Base-by-base conservation (phyloP, 2,797 vertebrate genomes). In the Sebastes kiyomatsui region DNA sequence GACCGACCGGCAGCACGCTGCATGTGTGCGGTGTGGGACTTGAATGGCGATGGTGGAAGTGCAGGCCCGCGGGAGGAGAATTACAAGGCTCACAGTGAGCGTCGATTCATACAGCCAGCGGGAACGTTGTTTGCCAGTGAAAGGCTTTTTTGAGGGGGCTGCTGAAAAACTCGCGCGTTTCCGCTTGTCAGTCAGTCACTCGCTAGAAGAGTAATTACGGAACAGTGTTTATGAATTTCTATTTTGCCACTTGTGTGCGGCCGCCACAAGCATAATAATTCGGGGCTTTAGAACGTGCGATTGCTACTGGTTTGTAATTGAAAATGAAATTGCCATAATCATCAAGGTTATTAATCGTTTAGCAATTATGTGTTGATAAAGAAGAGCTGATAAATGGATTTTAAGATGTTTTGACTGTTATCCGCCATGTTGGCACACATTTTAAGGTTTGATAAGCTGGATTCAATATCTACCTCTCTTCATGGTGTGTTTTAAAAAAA, bases 81-180 rank as follows among this genome's bases (percentile, higher is more conserved):
- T 71, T 81, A 87, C 85, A 61, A 85, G 82, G 65, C 88, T 85
- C 92, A 83, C 89, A 88, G 90, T 49, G 68, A 91, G 91, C 58
- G 20, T 76, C 49, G 62, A 95, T 94, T 95, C 91, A 94, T 81
- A 27, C 67, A 75, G 75, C 88, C 93, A 94, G 92, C 90, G 13
- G 92, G 93, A 85, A 88, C 49, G 78, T 79, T 93, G 91, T 93
- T 87, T 89, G 79, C 87, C 72, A 22, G 60, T 90, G 77, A 87
- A 86, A 88, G 69, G 72, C 64, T 77, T 67, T 77, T 83, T 75
- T 55, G 20, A 22, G 38, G 54, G 49, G 56, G 55, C 59, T 30
- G 66, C 81, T 49, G 54, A 77, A 86, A 80, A 80, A 56, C 65
- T 78, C 7, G 46, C 49, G 52, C 25, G 38, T 67, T 80, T 69